Conservation (phyloP, 2,888 invertebrate species). For the Thereva nobilitata region DNA sequence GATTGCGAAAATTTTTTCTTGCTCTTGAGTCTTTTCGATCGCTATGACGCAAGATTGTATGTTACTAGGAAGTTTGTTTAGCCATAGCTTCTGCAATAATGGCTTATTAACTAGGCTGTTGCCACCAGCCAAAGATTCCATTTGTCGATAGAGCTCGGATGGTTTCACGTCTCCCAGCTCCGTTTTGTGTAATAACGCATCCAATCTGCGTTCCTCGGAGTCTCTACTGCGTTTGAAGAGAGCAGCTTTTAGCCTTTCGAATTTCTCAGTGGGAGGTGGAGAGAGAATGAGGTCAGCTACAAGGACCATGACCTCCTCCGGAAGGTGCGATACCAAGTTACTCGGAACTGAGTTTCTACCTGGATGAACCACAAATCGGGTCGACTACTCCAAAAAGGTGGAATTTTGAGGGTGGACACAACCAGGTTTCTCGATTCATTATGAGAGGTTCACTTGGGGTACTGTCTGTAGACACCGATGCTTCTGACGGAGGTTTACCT, state of each 20-base stretch:
- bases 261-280: no score
- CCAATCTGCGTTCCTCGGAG: no score
- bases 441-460: no score
- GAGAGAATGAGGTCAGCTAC: no score
- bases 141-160: not conserved
- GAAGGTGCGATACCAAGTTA: not conserved
- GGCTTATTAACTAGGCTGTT: not conserved
- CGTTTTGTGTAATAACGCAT: no score
- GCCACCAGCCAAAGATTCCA: not conserved
- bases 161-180: not conserved
- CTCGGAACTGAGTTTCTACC: constrained; percentile 11
- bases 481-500: no score
- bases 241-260: no score
- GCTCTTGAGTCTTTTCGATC: not conserved
- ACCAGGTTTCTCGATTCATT: no score
- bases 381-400: constrained; percentile 6
- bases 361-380: constrained; percentile 17
- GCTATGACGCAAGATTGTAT: not conserved
- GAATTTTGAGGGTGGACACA: no score
- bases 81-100: not conserved
- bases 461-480: no score
- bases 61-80: not conserved
- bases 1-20: constrained; percentile 7
- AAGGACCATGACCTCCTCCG: not conserved
- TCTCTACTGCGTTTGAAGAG: no score